Percentiles rank a stretch among this genome's conserved stretches.
Evolutionary conservation across 2,113 vertebrate genomes (phyloP).

Genomic region (Cephalopholis sonnerati): DNA sequence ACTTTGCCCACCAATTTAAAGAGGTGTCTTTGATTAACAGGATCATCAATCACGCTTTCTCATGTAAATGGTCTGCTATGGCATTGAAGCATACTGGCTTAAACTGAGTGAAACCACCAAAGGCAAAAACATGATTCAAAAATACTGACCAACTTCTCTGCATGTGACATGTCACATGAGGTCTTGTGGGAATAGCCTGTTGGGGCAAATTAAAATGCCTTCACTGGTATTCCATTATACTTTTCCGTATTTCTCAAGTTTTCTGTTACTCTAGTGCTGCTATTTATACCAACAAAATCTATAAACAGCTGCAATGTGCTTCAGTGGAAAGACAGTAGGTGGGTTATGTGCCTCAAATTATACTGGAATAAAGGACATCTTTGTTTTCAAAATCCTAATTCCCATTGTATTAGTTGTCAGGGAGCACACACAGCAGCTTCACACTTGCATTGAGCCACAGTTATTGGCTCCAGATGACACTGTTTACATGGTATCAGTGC

Average conservation of each 20-base stretch:
- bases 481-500: not conserved
- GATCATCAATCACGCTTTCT: not conserved
- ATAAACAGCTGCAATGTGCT: not conserved
- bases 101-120: not conserved
- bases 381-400: no score
- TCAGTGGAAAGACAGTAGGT: no score
- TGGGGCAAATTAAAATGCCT: conserved; percentile 11
- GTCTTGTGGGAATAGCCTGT: conserved; percentile 48
- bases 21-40: not conserved
- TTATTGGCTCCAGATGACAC: not conserved
- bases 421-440: not conserved
- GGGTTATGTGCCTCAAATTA: not conserved
- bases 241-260: not conserved
- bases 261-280: not conserved
- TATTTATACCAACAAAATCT: not conserved
- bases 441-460: not conserved
- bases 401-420: not conserved
- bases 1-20: no score
- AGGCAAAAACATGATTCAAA: not conserved
- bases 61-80: no score
- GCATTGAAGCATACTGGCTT: not conserved
- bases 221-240: not conserved
- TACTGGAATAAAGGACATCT: not conserved
- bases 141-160: not conserved
- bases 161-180: conserved; percentile 51